Base-by-base conservation (phyloP, 2,888 invertebrate species). In the Apamea epomidion region DNA sequence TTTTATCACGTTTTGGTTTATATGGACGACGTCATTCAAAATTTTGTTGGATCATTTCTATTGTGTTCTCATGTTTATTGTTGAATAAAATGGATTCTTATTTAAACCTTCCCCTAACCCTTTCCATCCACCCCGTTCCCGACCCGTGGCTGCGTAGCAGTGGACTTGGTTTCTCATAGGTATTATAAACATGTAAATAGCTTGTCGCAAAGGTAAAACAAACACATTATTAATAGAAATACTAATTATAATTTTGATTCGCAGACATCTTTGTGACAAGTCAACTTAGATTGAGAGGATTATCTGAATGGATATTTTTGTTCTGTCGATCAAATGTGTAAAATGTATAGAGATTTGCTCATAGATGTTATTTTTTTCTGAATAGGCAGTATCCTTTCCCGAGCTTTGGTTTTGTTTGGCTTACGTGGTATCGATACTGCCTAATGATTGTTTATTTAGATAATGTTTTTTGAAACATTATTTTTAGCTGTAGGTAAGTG, bases 121-220 rank as follows among this genome's bases (percentile, higher is more conserved):
- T 80, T 85, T 75, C 78, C 82, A 79, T 82, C 90, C 83, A 29
- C 77, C 87, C 91, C 69, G 16, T 85, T 83, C 87, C 80, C 81
- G 73, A 90, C 83, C 94, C 92, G 91, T 94, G 96, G 96, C 96
- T 95, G 96, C 94, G 96, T 96, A 97, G 97, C 97, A 95, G 96
- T 97, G 97, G 96, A 95, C 94, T 97, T 97, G 96, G 96, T 97
- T 96, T 96, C 96, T 95, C 94, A 93, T 96, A 96, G 95, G 96
- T 96, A 94, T 94, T 90, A 92, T 89, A 92, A 92, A 91, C 91
- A 91, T 94, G 92, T 94, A 91, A 93, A 94, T 95, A 94, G 96
- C 96, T 97, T 97, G 96, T 96, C 95, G 94, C 95, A 95, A 96
- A 96, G 97, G 95, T 96, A 95, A 96, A 91, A 92, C 65, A 89